Percentiles rank a stretch among this genome's conserved stretches.
Evolutionary conservation across 2,797 vertebrate species (phyloP).

Genomic region (Amphiprion clarkii): DNA sequence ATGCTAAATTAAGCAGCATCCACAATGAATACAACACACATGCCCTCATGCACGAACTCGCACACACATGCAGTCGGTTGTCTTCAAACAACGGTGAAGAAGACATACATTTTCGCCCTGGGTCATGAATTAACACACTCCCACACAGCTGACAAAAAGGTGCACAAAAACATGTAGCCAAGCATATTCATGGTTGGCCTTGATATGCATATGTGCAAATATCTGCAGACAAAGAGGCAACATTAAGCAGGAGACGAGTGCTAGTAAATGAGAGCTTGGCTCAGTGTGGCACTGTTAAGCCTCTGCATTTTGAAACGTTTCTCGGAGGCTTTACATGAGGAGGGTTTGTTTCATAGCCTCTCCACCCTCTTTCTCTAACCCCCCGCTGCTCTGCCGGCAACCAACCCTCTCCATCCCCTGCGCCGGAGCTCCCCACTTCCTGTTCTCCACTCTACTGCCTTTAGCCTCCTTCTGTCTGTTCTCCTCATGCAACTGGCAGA

Average conservation of each 20-base stretch:
- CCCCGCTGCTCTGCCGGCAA: slow-evolving; percentile 18
- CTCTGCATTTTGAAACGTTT: slow-evolving; percentile 51
- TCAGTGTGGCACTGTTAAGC: slow-evolving; percentile 37
- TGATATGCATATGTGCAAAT: slow-evolving; percentile 75
- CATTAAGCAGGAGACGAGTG: slow-evolving; percentile 56
- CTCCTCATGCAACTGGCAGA: slow-evolving; percentile 70
- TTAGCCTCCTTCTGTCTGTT: slow-evolving; percentile 81
- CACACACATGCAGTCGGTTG: slow-evolving; percentile 63
- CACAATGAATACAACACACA: slow-evolving; percentile 38
- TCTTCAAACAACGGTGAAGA: slow-evolving; percentile 68
- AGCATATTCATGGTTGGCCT: slow-evolving; percentile 67
- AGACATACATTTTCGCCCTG: slow-evolving; percentile 72
- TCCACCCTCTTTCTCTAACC: slow-evolving; percentile 50
- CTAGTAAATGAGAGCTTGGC: slow-evolving; percentile 64
- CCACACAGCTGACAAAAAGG: slow-evolving; percentile 79
- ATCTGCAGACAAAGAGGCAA: slow-evolving; percentile 62
- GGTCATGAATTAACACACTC: slow-evolving; percentile 83
- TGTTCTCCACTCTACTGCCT: slow-evolving; percentile 61
- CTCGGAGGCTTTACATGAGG: slow-evolving; percentile 54
- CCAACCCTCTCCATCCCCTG: slow-evolving; percentile 37
- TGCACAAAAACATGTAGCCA: slow-evolving; percentile 70
- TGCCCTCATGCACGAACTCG: slow-evolving; percentile 48
- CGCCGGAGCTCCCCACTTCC: slow-evolving; percentile 40
- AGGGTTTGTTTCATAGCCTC: slow-evolving; percentile 60
- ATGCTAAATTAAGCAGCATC: slow-evolving; percentile 69